A percentile compares a stretch with the other conserved stretches of the same genome.
phyloP scores from a whole-genome alignment of 2,113 vertebrate genomes.

The Lampris megalopsis region DNA sequence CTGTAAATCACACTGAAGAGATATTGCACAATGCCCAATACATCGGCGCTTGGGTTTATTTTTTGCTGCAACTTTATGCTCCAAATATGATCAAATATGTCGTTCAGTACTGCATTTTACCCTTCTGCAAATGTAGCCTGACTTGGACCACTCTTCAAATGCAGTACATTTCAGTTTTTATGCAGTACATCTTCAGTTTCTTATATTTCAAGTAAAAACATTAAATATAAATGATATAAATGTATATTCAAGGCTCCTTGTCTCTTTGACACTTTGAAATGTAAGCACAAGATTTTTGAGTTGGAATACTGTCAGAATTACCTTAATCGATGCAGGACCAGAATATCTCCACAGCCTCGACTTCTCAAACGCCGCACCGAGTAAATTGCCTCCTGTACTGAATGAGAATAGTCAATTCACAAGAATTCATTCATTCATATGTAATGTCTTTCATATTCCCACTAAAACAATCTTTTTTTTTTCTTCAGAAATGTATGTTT shows the following conservation, averaged over 20 bases:
- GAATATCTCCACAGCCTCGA: neutral
- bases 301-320: neutral
- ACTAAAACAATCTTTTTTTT: neutral
- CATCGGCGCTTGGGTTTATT: conserved; percentile 4
- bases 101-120: neutral
- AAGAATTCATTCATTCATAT: conserved; percentile 3
- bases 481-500: neutral
- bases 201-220: conserved; percentile 20
- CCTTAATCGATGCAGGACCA: neutral
- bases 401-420: neutral
- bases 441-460: neutral
- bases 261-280: conserved; percentile 29
- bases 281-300: neutral
- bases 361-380: neutral
- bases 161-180: neutral
- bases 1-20: conserved; percentile 57
- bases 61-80: conserved; percentile 5
- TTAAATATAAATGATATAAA: conserved; percentile 27
- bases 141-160: conserved; percentile 13
- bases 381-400: neutral
- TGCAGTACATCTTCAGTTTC: neutral
- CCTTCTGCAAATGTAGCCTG: neutral
- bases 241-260: conserved; percentile 28
- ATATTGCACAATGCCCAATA: conserved; percentile 33
- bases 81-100: conserved; percentile 12